Evolutionary conservation across 2,797 vertebrate species (phyloP).

Genomic region (Synaphobranchus kaupii): DNA sequence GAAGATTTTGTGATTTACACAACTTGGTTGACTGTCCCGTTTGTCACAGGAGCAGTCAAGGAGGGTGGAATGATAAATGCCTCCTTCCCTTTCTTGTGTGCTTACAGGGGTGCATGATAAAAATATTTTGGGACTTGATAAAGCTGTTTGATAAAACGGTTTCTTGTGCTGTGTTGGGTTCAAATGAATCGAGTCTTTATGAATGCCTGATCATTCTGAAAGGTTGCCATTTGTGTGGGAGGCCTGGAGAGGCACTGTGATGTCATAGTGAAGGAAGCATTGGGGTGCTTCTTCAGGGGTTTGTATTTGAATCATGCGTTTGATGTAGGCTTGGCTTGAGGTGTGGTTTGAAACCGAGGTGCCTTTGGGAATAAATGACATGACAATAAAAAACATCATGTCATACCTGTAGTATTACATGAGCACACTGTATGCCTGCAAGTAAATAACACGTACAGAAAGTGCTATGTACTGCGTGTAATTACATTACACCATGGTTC

Average conservation of each 20-base stretch:
- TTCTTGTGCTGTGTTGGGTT: background rate
- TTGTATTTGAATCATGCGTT: background rate
- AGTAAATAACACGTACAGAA: background rate
- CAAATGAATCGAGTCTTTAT: background rate
- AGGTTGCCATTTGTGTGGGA: background rate
- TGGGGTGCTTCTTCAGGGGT: background rate
- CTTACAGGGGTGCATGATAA: background rate
- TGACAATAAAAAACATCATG: background rate
- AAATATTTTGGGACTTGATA: background rate
- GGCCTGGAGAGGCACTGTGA: background rate
- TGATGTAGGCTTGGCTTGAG: background rate
- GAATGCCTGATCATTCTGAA: background rate
- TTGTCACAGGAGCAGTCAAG: constrained; percentile 43
- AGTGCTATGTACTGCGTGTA: background rate
- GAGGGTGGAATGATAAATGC: constrained; percentile 26
- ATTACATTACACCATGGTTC: background rate
- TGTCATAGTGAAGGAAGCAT: background rate
- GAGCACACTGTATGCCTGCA: background rate
- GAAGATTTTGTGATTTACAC: constrained; percentile 42
- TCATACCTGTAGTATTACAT: background rate
- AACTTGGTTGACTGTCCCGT: constrained; percentile 50
- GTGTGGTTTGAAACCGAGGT: background rate
- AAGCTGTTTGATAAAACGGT: background rate
- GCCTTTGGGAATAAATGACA: background rate
- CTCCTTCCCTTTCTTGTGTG: constrained; percentile 34